Conservation (phyloP, 2,888 invertebrate species). For the Monoplex corrugatus region DNA sequence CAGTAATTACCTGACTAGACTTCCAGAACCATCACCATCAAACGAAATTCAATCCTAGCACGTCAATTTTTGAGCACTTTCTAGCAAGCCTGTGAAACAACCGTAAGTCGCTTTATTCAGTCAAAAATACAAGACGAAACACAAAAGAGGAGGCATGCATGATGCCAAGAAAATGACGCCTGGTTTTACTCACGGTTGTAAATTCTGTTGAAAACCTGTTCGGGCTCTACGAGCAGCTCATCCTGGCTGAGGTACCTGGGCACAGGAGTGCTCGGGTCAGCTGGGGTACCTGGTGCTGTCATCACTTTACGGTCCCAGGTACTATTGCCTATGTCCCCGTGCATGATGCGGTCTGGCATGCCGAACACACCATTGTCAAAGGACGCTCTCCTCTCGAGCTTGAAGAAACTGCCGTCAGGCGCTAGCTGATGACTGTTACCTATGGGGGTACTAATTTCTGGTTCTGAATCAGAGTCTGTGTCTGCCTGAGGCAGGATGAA, state of each 20-base stretch:
- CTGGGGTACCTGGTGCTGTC: slow-evolving; percentile 40
- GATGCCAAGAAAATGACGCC: too few relatives aligned
- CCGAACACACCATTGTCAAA: slow-evolving; percentile 40
- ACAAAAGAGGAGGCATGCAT: too few relatives aligned
- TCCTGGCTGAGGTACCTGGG: slow-evolving; percentile 32
- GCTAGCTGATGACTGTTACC: too few relatives aligned
- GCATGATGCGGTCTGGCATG: slow-evolving; percentile 29
- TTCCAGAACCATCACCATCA: too few relatives aligned
- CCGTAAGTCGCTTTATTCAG: too few relatives aligned
- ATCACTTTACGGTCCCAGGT: neutral
- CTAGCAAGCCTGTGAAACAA: too few relatives aligned
- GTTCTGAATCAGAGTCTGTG: neutral
- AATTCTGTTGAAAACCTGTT: slow-evolving; percentile 42
- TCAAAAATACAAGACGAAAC: too few relatives aligned
- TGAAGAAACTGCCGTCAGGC: slow-evolving; percentile 17
- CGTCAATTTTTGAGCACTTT: too few relatives aligned
- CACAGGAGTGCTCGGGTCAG: slow-evolving; percentile 38
- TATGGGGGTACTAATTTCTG: neutral
- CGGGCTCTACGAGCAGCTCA: slow-evolving; percentile 20
- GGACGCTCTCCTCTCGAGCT: slow-evolving; percentile 28
- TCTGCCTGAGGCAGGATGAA: neutral
- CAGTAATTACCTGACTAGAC: too few relatives aligned
- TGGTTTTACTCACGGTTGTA: slow-evolving; percentile 41
- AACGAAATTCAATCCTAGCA: too few relatives aligned
- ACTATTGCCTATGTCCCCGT: neutral